Conservation (phyloP, 2,888 invertebrate species). For the Zelleria hepariella region DNA sequence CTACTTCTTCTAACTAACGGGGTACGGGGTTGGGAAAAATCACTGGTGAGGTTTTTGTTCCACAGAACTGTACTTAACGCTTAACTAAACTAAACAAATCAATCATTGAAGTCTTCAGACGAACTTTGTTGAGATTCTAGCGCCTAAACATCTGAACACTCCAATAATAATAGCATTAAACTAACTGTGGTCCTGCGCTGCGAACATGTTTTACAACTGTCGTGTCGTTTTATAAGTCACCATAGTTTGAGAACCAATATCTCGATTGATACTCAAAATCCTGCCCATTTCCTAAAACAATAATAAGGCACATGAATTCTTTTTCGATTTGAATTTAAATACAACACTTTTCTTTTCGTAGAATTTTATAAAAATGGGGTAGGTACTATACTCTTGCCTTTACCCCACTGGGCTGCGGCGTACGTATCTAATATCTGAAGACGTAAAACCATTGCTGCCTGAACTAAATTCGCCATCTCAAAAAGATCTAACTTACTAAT, state of each 20-base stretch:
- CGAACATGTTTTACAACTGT: too few species aligned
- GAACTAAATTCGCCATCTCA: too few species aligned
- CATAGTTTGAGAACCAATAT: too few species aligned
- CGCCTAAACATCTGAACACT: slow-evolving; percentile 60
- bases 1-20: not conserved
- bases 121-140: slow-evolving; percentile 52
- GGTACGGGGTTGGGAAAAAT: not conserved
- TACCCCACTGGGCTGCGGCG: too few species aligned
- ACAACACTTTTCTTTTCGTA: not conserved
- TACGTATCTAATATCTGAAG: too few species aligned
- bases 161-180: slow-evolving; percentile 48
- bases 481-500: too few species aligned
- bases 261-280: not conserved
- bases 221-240: too few species aligned
- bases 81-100: slow-evolving; percentile 22
- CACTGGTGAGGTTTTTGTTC: not conserved
- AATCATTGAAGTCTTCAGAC: slow-evolving; percentile 70
- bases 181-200: slow-evolving; percentile 14
- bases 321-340: not conserved
- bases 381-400: too few species aligned
- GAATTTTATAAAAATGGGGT: too few species aligned
- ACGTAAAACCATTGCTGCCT: too few species aligned
- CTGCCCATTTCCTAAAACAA: not conserved
- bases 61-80: not conserved
- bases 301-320: not conserved